These are phyloP conservation scores for Nematopogon swammerdamellus DNA, from an alignment of 2,888 invertebrate genomes.

Conservation along the genomic window DNA sequence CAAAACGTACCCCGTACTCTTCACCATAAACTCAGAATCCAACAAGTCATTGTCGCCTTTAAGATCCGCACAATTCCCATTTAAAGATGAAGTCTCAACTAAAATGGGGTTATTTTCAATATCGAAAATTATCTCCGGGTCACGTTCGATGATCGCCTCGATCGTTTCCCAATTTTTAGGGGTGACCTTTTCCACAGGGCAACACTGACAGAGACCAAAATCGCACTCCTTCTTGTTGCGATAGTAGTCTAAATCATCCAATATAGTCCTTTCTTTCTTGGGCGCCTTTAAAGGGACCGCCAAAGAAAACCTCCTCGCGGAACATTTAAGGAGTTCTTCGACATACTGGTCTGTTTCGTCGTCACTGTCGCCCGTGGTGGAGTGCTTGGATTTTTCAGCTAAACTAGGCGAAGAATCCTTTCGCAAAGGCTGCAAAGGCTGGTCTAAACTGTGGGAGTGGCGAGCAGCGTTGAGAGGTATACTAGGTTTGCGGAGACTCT, in stretches of 20 bases:
- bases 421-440: too few species aligned
- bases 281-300: slow-evolving; percentile 22
- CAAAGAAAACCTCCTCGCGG: slow-evolving; percentile 37
- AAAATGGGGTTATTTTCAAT: slow-evolving; percentile 36
- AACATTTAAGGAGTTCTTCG: slow-evolving; percentile 33
- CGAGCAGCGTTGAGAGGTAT: slow-evolving; percentile 12
- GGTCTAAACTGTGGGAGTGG: not conserved
- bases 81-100: slow-evolving; percentile 21
- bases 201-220: slow-evolving; percentile 41
- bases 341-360: slow-evolving; percentile 23
- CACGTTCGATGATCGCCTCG: slow-evolving; percentile 46
- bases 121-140: slow-evolving; percentile 49
- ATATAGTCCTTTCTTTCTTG: slow-evolving; percentile 28
- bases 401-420: too few species aligned
- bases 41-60: not conserved
- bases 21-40: not conserved
- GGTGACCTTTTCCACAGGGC: slow-evolving; percentile 24
- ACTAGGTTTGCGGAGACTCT: slow-evolving; percentile 19
- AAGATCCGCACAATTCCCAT: slow-evolving; percentile 13
- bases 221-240: slow-evolving; percentile 43
- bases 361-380: slow-evolving; percentile 17
- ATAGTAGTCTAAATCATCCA: slow-evolving; percentile 39
- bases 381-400: slow-evolving; percentile 1
- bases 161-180: slow-evolving; percentile 39
- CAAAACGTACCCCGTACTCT: not conserved